A percentile compares a stretch with the other conserved stretches of the same genome.
Evolutionary conservation across 2,113 vertebrate species (phyloP).

Genomic region (Thunnus maccoyii): DNA sequence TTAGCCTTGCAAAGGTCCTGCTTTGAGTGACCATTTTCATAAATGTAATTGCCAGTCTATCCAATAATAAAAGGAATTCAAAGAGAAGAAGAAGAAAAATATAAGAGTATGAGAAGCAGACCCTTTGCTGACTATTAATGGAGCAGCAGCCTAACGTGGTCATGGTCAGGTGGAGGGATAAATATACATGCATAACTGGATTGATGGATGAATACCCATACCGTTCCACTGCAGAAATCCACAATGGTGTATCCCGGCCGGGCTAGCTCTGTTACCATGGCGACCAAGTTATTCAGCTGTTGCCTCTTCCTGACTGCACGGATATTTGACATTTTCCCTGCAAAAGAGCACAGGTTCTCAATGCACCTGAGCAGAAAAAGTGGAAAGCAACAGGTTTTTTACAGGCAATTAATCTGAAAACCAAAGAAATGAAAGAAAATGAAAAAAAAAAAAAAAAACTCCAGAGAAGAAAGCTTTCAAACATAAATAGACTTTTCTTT

Average conservation of each 20-base stretch:
- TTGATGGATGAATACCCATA: conserved; percentile 71
- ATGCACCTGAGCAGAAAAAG: not conserved
- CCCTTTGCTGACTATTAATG: conserved; percentile 38
- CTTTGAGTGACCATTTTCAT: conserved; percentile 43
- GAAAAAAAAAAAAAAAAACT: not conserved
- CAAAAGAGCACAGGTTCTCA: conserved; percentile 45
- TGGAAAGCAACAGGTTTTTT: conserved; percentile 10
- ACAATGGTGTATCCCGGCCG: conserved; percentile 91
- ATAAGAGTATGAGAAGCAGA: not conserved
- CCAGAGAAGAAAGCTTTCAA: not conserved
- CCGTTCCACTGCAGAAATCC: conserved; percentile 99
- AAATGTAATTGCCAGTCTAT: conserved; percentile 32
- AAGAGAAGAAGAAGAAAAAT: conserved; percentile 10
- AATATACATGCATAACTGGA: conserved; percentile 38
- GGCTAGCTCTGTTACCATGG: conserved; percentile 87
- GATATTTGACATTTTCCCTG: conserved; percentile 95
- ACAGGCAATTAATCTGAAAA: not conserved
- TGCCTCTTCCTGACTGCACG: conserved; percentile 93
- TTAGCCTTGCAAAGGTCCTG: not conserved
- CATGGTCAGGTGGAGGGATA: conserved; percentile 20
- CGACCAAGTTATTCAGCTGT: conserved; percentile 95
- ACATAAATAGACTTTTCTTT: not conserved
- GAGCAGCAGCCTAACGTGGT: conserved; percentile 14
- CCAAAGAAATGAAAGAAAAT: not conserved
- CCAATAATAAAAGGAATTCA: conserved; percentile 15